A percentile compares a stretch with the other conserved stretches of the same genome.
Conservation (phyloP, 2,888 invertebrate species). For the Acanthoscelides obtectus region DNA sequence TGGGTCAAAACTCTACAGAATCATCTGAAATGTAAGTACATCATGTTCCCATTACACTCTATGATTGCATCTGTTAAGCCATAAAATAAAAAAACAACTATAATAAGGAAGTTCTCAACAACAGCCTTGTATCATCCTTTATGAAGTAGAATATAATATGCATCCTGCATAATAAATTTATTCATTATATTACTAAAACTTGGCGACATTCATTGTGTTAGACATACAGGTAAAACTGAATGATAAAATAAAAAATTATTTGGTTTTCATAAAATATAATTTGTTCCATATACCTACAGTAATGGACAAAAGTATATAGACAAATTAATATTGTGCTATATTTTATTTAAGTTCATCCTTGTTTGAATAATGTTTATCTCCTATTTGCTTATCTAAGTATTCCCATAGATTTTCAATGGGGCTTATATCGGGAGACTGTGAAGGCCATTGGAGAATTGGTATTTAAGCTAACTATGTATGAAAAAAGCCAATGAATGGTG, state of each 20-base stretch:
- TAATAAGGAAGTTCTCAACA: neutral
- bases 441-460: too few relatives aligned
- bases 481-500: too few relatives aligned
- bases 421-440: too few relatives aligned
- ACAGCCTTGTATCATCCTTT: neutral
- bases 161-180: neutral
- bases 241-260: neutral
- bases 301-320: too few relatives aligned
- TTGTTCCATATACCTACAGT: neutral
- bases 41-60: neutral
- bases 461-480: too few relatives aligned
- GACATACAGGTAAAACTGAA: neutral
- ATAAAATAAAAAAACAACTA: too few relatives aligned
- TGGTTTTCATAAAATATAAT: neutral
- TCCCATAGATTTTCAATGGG: too few relatives aligned
- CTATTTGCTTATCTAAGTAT: too few relatives aligned
- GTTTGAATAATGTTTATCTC: too few relatives aligned
- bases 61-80: too few relatives aligned
- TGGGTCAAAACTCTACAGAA: slow-evolving; percentile 59
- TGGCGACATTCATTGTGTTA: neutral
- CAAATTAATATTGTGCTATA: too few relatives aligned
- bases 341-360: too few relatives aligned
- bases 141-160: neutral
- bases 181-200: neutral
- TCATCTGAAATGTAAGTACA: slow-evolving; percentile 49